A percentile compares a stretch with the other conserved stretches of the same genome.
Conservation (phyloP, 2,797 vertebrate species). For the Benthosema pterotum region DNA sequence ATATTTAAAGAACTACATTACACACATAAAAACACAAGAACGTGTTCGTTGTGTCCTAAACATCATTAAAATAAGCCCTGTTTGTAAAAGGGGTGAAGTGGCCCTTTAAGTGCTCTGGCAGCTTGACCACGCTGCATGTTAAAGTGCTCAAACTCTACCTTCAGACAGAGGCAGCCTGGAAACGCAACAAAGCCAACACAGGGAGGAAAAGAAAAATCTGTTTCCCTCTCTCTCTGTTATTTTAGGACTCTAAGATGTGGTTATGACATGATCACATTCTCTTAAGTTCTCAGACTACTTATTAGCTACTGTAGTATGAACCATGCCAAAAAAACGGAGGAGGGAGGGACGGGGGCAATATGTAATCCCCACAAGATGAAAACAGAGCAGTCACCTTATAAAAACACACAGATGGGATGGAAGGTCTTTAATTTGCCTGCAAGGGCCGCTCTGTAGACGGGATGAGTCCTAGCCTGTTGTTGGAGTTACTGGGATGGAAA, state of each 20-base stretch:
- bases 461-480: constrained; percentile 13
- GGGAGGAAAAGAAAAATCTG: constrained; percentile 23
- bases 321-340: not conserved
- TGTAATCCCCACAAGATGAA: constrained; percentile 36
- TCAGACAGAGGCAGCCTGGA: constrained; percentile 41
- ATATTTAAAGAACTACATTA: no score
- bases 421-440: constrained; percentile 35
- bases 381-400: constrained; percentile 35
- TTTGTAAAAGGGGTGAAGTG: no score
- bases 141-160: not conserved
- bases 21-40: no score
- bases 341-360: constrained; percentile 11
- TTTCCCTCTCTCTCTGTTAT: constrained; percentile 33
- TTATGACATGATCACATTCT: constrained; percentile 9
- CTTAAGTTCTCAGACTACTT: constrained; percentile 23
- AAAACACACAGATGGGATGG: constrained; percentile 28
- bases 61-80: no score
- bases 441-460: not conserved
- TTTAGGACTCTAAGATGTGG: constrained; percentile 46
- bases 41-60: no score
- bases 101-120: constrained; percentile 15
- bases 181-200: constrained; percentile 9
- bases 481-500: no score
- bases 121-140: constrained; percentile 22
- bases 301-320: constrained; percentile 38